phyloP scores from a whole-genome alignment of 2,888 invertebrate genomes.

The Julus scandinavius region DNA sequence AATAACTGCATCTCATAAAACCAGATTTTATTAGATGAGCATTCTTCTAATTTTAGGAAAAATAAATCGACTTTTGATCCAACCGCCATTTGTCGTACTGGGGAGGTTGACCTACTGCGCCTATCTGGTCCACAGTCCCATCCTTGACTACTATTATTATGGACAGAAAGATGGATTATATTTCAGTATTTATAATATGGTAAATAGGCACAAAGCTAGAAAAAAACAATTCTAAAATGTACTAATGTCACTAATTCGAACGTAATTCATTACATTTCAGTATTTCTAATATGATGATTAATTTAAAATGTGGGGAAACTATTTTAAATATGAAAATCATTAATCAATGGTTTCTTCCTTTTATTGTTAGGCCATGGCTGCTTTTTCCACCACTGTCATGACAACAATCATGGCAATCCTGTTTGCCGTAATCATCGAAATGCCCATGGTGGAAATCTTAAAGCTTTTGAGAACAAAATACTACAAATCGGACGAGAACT shows the following conservation, averaged over 20 bases:
- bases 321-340: not conserved
- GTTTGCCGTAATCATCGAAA: slow-evolving; percentile 10
- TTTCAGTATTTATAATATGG: not conserved
- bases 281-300: not conserved
- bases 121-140: not conserved
- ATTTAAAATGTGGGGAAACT: too few species aligned
- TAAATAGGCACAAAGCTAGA: too few species aligned
- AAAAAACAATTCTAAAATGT: too few species aligned
- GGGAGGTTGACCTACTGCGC: not conserved
- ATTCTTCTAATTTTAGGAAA: not conserved
- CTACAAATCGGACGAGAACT: not conserved
- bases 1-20: too few species aligned
- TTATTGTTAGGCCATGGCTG: not conserved
- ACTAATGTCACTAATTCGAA: too few species aligned
- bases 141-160: not conserved
- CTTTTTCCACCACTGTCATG: not conserved
- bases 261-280: too few species aligned
- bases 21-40: too few species aligned
- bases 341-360: not conserved
- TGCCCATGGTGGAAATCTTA: not conserved
- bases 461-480: not conserved
- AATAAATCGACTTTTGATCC: not conserved
- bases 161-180: slow-evolving; percentile 8
- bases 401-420: not conserved
- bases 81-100: not conserved